Conservation (phyloP, 2,888 invertebrate genomes). For the Meteorus cinctellus region DNA sequence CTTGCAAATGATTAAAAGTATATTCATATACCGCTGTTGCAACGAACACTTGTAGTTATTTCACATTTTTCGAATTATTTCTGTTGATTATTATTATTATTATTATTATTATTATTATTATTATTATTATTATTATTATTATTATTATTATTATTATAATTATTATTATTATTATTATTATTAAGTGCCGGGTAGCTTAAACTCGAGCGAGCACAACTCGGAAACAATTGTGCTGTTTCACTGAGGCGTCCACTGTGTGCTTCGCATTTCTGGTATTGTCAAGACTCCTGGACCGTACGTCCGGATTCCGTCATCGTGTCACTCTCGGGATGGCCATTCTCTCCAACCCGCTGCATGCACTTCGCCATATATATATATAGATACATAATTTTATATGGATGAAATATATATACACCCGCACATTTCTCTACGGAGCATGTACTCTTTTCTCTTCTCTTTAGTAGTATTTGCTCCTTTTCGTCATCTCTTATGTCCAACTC, state of each 20-base stretch:
- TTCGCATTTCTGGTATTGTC: constrained; percentile 37
- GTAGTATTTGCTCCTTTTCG: not conserved
- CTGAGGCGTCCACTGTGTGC: constrained; percentile 40
- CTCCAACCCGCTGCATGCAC: not conserved
- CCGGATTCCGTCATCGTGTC: constrained; percentile 27
- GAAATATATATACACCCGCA: not conserved
- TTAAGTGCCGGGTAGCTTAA: constrained; percentile 37
- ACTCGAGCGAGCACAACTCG: constrained; percentile 20
- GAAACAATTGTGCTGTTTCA: constrained; percentile 38
- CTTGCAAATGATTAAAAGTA: constrained; percentile 25
- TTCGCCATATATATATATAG: not conserved
- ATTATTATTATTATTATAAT: constrained; percentile 31
- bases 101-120: constrained; percentile 33
- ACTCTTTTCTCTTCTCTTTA: not conserved
- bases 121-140: constrained; percentile 24
- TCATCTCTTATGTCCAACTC: not conserved
- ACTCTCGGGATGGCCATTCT: constrained; percentile 11
- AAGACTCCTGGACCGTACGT: constrained; percentile 32
- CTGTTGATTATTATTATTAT: not conserved
- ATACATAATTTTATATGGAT: too few species aligned
- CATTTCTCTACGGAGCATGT: not conserved
- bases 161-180: constrained; percentile 38
- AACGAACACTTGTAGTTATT: too few species aligned
- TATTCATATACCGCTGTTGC: constrained; percentile 2
- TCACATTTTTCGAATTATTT: too few species aligned